Percentiles rank a stretch among this genome's conserved stretches.
These are phyloP conservation scores for Nymphalis io DNA, from an alignment of 1,140 invertebrate species.

Conservation along the genomic window DNA sequence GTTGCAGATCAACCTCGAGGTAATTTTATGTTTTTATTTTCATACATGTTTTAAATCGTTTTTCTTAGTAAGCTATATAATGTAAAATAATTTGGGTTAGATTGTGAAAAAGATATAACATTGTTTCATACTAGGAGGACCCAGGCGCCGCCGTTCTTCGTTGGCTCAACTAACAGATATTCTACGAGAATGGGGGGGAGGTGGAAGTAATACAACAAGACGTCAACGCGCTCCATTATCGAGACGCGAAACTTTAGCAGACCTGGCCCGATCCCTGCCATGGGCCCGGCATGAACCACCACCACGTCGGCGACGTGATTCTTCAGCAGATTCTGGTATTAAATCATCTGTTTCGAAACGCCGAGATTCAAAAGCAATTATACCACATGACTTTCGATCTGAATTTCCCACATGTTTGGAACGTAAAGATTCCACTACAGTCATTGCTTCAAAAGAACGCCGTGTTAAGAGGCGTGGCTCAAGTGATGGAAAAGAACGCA, in stretches of 20 bases:
- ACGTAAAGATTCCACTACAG: conserved; percentile 81
- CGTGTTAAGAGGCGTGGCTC: conserved; percentile 81
- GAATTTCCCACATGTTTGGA: conserved; percentile 88
- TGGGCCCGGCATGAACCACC: conserved; percentile 84
- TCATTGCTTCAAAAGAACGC: conserved; percentile 70
- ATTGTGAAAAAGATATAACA: not conserved
- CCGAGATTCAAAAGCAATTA: conserved; percentile 84
- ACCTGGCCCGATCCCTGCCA: conserved; percentile 88
- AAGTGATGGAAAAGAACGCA: conserved; percentile 71
- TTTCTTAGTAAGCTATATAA: not conserved
- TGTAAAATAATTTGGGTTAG: not conserved
- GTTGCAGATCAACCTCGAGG: conserved; percentile 80
- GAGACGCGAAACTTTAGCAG: conserved; percentile 91
- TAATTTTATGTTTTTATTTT: conserved; percentile 29
- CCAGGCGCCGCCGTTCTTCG: conserved; percentile 89
- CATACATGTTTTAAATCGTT: not conserved
- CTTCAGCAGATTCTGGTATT: conserved; percentile 91
- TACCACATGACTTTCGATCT: conserved; percentile 85
- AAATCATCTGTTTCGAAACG: conserved; percentile 87
- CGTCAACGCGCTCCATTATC: conserved; percentile 86
- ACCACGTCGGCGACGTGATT: conserved; percentile 87
- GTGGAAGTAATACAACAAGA: conserved; percentile 83
- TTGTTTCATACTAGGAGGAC: conserved; percentile 65
- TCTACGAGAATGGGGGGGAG: conserved; percentile 90
- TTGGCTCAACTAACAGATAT: conserved; percentile 94